Conservation (phyloP, 2,888 invertebrate genomes). For the Eupithecia exiguata region DNA sequence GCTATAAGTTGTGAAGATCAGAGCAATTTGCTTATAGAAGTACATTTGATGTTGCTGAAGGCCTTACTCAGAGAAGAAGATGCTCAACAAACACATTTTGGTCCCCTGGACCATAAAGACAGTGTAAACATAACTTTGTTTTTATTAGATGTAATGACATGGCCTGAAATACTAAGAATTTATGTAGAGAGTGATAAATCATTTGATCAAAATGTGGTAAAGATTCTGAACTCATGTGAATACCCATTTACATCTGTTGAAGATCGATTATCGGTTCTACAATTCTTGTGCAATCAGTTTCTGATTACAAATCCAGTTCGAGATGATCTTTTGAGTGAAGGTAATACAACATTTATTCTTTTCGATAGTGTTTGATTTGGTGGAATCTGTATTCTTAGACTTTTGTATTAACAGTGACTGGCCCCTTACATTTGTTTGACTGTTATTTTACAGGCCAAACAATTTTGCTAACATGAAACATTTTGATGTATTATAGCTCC, state of each 20-base stretch:
- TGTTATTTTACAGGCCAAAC: not conserved
- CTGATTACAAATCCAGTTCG: conserved; percentile 95
- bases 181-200: conserved; percentile 95
- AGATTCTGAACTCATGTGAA: conserved; percentile 88
- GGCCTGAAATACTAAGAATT: conserved; percentile 95
- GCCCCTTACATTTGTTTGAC: not conserved
- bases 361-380: not conserved
- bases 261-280: conserved; percentile 91
- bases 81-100: conserved; percentile 96
- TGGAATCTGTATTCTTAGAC: not conserved
- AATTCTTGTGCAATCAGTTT: conserved; percentile 97
- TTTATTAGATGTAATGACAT: conserved; percentile 97
- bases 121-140: conserved; percentile 97
- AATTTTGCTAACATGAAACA: not conserved
- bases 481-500: conserved; percentile 81
- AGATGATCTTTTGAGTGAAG: conserved; percentile 97
- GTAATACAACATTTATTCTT: conserved; percentile 71
- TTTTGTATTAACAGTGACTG: not conserved
- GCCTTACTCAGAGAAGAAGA: conserved; percentile 96
- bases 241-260: conserved; percentile 94
- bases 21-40: conserved; percentile 94
- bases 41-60: conserved; percentile 96
- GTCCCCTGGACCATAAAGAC: conserved; percentile 98
- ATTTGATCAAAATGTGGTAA: conserved; percentile 89
- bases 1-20: conserved; percentile 96